phyloP scores from a whole-genome alignment of 2,888 invertebrate species.

The Thymelicus lineola region DNA sequence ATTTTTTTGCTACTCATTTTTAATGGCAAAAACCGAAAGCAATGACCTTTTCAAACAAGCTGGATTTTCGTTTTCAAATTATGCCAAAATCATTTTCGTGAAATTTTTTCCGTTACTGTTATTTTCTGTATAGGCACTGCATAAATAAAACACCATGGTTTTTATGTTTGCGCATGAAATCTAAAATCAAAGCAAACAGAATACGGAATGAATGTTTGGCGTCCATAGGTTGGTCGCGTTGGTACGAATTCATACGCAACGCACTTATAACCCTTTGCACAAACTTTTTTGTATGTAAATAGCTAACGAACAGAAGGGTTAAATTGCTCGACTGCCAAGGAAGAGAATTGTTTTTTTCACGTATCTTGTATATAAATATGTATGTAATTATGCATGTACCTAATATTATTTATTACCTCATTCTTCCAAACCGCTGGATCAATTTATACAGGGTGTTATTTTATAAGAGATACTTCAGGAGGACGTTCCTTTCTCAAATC shows the following conservation, averaged over 20 bases:
- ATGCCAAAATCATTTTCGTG: neutral
- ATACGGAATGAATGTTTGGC: constrained; percentile 16
- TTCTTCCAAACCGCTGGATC: too few relatives aligned
- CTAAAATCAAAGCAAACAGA: constrained; percentile 22
- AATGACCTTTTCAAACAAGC: neutral
- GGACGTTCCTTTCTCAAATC: too few relatives aligned
- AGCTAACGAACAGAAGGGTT: too few relatives aligned
- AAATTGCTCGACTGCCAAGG: too few relatives aligned
- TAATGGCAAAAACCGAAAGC: too few relatives aligned
- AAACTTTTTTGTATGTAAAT: neutral
- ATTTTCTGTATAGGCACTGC: neutral
- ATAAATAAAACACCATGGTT: constrained; percentile 10
- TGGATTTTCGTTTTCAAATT: neutral
- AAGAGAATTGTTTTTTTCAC: too few relatives aligned
- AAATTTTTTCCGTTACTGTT: neutral
- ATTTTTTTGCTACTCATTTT: too few relatives aligned
- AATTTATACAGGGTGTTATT: too few relatives aligned
- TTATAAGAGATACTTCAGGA: too few relatives aligned
- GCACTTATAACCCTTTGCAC: neutral
- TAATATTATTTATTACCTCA: too few relatives aligned
- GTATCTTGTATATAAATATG: too few relatives aligned
- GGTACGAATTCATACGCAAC: neutral
- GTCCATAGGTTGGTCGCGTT: neutral
- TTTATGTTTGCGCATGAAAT: constrained; percentile 10
- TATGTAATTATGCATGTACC: too few relatives aligned